These are phyloP conservation scores for Ceratina calcarata DNA, from an alignment of 1,140 invertebrate species.

Conservation along the genomic window DNA sequence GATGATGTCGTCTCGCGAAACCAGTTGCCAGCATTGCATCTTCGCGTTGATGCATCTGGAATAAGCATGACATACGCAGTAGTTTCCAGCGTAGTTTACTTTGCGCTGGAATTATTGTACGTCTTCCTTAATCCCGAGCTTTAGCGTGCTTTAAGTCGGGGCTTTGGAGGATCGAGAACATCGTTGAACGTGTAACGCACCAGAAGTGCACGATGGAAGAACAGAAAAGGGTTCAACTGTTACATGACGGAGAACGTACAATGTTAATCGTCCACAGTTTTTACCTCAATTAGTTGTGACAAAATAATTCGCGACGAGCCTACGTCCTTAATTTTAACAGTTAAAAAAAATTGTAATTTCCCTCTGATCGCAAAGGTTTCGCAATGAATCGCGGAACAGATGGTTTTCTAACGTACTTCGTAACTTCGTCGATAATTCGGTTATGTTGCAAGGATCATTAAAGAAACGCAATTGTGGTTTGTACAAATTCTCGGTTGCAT, in stretches of 20 bases:
- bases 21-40: not conserved
- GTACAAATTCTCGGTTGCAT: slow-evolving; percentile 24
- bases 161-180: not conserved
- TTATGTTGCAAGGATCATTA: not conserved
- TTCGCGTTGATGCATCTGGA: not conserved
- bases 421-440: not conserved
- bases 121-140: not conserved
- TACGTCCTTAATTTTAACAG: no score
- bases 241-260: not conserved
- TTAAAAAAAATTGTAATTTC: not conserved
- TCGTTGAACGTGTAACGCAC: not conserved
- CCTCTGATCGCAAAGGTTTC: not conserved
- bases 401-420: not conserved
- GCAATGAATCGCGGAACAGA: not conserved
- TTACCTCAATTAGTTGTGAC: not conserved
- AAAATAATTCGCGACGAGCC: not conserved
- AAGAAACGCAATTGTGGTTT: not conserved
- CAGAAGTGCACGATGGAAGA: not conserved
- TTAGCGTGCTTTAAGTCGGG: not conserved
- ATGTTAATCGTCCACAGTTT: slow-evolving; percentile 3
- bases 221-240: not conserved
- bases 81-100: not conserved
- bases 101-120: not conserved
- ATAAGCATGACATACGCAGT: not conserved
- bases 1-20: not conserved